These are phyloP conservation scores for Prunella himalayana DNA, from an alignment of 2,113 vertebrate species.

Conservation along the genomic window DNA sequence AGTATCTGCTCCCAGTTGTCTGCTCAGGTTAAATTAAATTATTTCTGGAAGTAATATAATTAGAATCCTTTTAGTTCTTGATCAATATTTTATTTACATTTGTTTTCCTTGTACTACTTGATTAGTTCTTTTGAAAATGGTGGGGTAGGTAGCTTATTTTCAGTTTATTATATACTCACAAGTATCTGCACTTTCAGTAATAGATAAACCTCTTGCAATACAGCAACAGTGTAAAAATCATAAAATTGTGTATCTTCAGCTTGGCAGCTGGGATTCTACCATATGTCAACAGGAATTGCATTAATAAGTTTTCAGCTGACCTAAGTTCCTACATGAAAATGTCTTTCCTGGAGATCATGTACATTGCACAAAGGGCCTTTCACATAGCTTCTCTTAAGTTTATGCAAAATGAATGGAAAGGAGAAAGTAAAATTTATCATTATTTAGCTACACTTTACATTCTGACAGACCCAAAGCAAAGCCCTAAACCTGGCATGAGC, in stretches of 20 bases:
- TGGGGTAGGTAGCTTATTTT: conserved; percentile 21
- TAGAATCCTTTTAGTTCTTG: conserved; percentile 76
- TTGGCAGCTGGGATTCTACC: background rate
- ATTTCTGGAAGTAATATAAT: conserved; percentile 75
- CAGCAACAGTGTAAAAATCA: background rate
- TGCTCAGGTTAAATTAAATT: conserved; percentile 75
- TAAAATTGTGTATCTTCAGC: background rate
- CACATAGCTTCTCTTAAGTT: background rate
- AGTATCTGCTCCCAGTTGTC: conserved; percentile 65
- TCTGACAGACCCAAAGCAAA: background rate
- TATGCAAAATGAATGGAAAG: background rate
- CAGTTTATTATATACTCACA: conserved; percentile 5
- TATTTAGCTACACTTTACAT: background rate
- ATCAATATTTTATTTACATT: conserved; percentile 78
- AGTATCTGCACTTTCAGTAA: background rate
- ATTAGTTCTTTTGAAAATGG: conserved; percentile 50
- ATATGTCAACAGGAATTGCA: background rate
- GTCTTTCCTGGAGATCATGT: background rate
- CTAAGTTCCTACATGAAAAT: background rate
- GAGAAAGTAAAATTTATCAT: background rate
- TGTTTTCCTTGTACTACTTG: conserved; percentile 59
- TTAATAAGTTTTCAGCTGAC: background rate
- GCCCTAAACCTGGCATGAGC: background rate
- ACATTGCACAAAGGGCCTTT: background rate
- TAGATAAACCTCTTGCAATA: background rate